phyloP scores from a whole-genome alignment of 2,797 vertebrate genomes.

The Scolopax rusticola region DNA sequence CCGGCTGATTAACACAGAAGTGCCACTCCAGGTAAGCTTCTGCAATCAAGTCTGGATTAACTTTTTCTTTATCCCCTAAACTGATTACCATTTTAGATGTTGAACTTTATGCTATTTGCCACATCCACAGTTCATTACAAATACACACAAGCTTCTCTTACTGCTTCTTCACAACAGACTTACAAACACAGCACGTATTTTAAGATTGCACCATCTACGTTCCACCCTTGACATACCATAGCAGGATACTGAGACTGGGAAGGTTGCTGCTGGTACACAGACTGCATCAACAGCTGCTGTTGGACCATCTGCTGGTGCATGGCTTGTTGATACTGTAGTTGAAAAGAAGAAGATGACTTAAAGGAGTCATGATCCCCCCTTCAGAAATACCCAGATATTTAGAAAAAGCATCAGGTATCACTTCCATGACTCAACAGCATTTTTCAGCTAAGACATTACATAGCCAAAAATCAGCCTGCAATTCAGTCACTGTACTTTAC shows the following conservation, averaged over 20 bases:
- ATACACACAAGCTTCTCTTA: neutral
- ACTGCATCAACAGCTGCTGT: slow-evolving; percentile 87
- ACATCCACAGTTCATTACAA: neutral
- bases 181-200: fast-evolving
- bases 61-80: no score
- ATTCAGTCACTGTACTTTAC: neutral
- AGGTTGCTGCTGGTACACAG: slow-evolving; percentile 84
- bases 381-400: neutral
- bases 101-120: neutral
- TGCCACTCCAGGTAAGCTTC: neutral
- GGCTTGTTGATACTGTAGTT: slow-evolving; percentile 83
- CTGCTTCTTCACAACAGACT: neutral
- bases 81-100: neutral
- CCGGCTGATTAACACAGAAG: neutral
- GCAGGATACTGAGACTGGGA: slow-evolving; percentile 83
- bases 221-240: slow-evolving; percentile 83
- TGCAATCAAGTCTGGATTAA: neutral
- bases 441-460: neutral
- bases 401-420: neutral
- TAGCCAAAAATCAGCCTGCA: neutral
- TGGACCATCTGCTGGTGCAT: slow-evolving; percentile 86
- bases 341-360: neutral
- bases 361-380: neutral
- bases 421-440: neutral
- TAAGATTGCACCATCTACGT: neutral